Evolutionary conservation across 2,113 vertebrate genomes (phyloP).

Genomic region (Salvelinus sp.): DNA sequence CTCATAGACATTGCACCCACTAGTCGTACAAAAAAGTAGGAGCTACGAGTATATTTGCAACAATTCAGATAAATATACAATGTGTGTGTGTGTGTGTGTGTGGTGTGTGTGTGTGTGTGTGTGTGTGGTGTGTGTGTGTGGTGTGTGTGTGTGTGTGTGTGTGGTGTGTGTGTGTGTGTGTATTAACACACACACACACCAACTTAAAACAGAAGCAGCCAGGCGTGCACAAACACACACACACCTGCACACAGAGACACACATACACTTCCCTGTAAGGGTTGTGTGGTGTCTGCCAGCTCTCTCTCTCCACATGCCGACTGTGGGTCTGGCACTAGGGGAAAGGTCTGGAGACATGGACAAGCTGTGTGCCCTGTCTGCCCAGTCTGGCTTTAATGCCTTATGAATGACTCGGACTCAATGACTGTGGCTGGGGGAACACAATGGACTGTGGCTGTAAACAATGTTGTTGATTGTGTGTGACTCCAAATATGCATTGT

Average conservation of each 20-base stretch:
- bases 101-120: too few species aligned
- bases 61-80: conserved; percentile 47
- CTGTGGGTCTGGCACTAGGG: conserved; percentile 64
- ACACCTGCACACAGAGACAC: conserved; percentile 33
- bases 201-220: conserved; percentile 44
- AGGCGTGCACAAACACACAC: conserved; percentile 22
- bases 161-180: conserved; percentile 45
- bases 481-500: background rate
- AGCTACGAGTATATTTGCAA: conserved; percentile 52
- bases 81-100: conserved; percentile 41
- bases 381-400: conserved; percentile 8
- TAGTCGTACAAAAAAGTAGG: too few species aligned
- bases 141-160: too few species aligned
- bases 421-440: background rate
- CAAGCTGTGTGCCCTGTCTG: conserved; percentile 58
- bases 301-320: conserved; percentile 54
- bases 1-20: conserved; percentile 27
- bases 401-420: conserved; percentile 2
- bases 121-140: too few species aligned
- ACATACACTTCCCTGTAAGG: conserved; percentile 17
- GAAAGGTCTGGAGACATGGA: conserved; percentile 61
- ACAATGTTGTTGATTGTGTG: background rate
- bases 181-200: conserved; percentile 12
- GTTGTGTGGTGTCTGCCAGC: conserved; percentile 43
- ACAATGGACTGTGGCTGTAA: too few species aligned